Evolutionary conservation across 2,888 invertebrate species (phyloP).

Genomic region (Drosophila demipolita): DNA sequence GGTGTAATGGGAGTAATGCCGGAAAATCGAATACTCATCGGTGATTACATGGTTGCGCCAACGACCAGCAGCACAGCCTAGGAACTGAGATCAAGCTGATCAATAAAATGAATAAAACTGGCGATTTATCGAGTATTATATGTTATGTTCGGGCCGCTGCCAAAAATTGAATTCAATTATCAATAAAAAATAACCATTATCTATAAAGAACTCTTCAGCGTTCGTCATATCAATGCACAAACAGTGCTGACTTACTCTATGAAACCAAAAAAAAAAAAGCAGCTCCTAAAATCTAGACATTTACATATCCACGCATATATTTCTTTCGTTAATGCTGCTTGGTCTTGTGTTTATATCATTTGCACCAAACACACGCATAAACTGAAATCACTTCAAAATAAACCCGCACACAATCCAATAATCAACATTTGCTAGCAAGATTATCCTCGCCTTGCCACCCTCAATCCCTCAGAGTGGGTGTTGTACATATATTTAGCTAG

Average conservation of each 20-base stretch:
- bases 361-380: conserved; percentile 41
- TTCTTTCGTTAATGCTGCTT: conserved; percentile 52
- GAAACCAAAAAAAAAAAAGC: conserved; percentile 5
- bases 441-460: conserved; percentile 7
- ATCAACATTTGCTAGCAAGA: conserved; percentile 23
- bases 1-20: conserved; percentile 88
- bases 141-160: conserved; percentile 18
- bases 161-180: conserved; percentile 14
- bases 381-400: conserved; percentile 19
- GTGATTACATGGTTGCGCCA: conserved; percentile 88
- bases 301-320: conserved; percentile 30
- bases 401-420: conserved; percentile 6
- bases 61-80: conserved; percentile 83
- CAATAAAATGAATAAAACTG: conserved; percentile 18
- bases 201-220: conserved; percentile 21
- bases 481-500: conserved; percentile 25
- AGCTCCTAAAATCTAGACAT: conserved; percentile 18
- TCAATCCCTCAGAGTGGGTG: conserved; percentile 28
- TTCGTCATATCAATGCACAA: conserved; percentile 78
- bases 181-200: conserved; percentile 14
- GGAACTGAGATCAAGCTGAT: conserved; percentile 23
- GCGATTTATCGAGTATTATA: conserved; percentile 60
- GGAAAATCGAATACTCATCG: conserved; percentile 88
- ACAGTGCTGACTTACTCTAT: conserved; percentile 17
- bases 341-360: conserved; percentile 59